Percentiles rank a stretch among this genome's conserved stretches.
Conservation (phyloP, 2,888 invertebrate species). For the Litoditis marina region DNA sequence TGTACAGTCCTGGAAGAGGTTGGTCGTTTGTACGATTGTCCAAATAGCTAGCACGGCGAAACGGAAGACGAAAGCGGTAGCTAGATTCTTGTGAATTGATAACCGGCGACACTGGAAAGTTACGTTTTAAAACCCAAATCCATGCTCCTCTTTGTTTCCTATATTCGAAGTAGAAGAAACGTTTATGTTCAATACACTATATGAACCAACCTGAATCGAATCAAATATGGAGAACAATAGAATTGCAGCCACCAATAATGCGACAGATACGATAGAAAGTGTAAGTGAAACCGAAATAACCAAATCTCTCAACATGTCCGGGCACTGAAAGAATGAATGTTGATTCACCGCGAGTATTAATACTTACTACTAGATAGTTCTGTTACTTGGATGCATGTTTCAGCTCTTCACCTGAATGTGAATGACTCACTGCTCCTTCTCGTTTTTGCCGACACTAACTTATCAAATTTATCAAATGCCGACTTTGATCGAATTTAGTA, state of each 20-base stretch:
- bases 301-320: slow-evolving; percentile 54
- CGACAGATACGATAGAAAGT: slow-evolving; percentile 57
- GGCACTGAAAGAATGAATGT: slow-evolving; percentile 59
- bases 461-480: too few relatives aligned
- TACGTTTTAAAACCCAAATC: neutral
- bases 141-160: neutral
- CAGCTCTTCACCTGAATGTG: too few relatives aligned
- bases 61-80: slow-evolving; percentile 65
- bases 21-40: slow-evolving; percentile 54
- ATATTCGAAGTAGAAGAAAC: neutral
- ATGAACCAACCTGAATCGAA: slow-evolving; percentile 48
- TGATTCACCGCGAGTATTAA: too few relatives aligned
- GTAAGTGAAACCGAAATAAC: slow-evolving; percentile 56
- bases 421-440: too few relatives aligned
- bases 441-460: too few relatives aligned
- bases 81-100: slow-evolving; percentile 62
- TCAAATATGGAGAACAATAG: slow-evolving; percentile 60
- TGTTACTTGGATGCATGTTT: too few relatives aligned
- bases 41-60: slow-evolving; percentile 62
- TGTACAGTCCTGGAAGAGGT: slow-evolving; percentile 57
- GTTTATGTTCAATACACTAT: neutral
- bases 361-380: too few relatives aligned
- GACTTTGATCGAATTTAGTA: too few relatives aligned
- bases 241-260: slow-evolving; percentile 54
- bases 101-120: slow-evolving; percentile 34